A percentile compares a stretch with the other conserved stretches of the same genome.
Conservation (phyloP, 2,888 invertebrate species). For the Maniola hyperantus region DNA sequence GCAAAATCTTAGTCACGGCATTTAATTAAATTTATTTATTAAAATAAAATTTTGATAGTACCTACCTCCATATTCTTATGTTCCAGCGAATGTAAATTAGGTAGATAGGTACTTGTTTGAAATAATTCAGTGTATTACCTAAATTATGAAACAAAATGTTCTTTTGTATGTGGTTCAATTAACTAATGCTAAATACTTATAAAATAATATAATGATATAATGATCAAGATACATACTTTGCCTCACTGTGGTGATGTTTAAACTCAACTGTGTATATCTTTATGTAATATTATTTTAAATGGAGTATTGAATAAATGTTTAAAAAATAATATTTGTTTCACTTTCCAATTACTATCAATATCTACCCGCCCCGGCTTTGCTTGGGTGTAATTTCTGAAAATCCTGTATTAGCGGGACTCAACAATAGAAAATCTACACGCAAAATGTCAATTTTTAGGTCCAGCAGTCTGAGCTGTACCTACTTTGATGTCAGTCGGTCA, state of each 20-base stretch:
- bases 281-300: constrained; percentile 57
- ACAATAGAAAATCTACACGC: too few relatives aligned
- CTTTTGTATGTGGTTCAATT: constrained; percentile 17
- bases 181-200: background rate
- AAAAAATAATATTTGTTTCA: constrained; percentile 45
- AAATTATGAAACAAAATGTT: background rate
- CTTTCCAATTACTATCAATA: background rate
- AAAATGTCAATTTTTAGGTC: too few relatives aligned
- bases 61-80: background rate
- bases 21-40: background rate
- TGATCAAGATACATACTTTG: constrained; percentile 11
- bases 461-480: too few relatives aligned
- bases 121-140: background rate
- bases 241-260: constrained; percentile 41
- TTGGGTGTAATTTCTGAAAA: background rate
- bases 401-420: too few relatives aligned
- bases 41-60: background rate
- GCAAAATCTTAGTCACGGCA: background rate
- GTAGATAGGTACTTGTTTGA: background rate
- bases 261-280: constrained; percentile 50
- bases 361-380: background rate
- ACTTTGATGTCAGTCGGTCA: too few relatives aligned
- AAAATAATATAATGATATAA: too few relatives aligned
- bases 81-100: background rate
- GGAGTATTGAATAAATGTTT: constrained; percentile 71